Evolutionary conservation across 2,888 invertebrate species (phyloP).

Genomic region (Nomada ferruginata): DNA sequence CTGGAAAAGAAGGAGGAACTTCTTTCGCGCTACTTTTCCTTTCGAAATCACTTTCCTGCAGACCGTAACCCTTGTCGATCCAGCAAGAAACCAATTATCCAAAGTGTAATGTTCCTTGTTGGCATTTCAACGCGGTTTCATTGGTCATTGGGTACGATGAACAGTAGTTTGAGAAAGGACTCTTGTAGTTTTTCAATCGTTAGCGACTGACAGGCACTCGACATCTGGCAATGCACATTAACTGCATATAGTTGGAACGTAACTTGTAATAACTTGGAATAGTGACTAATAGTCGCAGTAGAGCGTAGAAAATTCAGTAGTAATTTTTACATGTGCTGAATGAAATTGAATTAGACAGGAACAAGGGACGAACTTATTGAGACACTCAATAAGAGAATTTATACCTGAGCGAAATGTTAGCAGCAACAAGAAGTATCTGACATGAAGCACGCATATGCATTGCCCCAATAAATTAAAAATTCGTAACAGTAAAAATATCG

Average conservation of each 20-base stretch:
- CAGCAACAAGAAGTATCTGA: no score
- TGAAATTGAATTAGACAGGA: background rate
- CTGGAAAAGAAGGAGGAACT: background rate
- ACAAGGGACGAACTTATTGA: no score
- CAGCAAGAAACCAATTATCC: conserved; percentile 23
- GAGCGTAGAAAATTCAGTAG: background rate
- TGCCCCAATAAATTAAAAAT: background rate
- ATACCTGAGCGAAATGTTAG: no score
- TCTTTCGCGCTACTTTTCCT: conserved; percentile 39
- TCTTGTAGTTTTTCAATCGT: background rate
- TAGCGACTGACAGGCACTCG: conserved; percentile 13
- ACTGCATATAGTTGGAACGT: background rate
- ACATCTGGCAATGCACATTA: conserved; percentile 29
- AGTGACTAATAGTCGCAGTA: background rate
- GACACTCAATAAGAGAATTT: no score
- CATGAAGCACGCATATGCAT: no score
- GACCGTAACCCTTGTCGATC: background rate
- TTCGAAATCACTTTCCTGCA: conserved; percentile 22
- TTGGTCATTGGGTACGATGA: background rate
- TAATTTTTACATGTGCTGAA: background rate
- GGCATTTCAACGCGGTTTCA: conserved; percentile 6
- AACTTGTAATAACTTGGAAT: conserved; percentile 2
- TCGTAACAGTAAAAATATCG: background rate
- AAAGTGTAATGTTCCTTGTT: conserved; percentile 15
- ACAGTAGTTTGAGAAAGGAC: background rate